Evolutionary conservation across 2,888 invertebrate species (phyloP), one percentile per base, ranked within the genome.

Genomic region (Dynastes maya): DNA sequence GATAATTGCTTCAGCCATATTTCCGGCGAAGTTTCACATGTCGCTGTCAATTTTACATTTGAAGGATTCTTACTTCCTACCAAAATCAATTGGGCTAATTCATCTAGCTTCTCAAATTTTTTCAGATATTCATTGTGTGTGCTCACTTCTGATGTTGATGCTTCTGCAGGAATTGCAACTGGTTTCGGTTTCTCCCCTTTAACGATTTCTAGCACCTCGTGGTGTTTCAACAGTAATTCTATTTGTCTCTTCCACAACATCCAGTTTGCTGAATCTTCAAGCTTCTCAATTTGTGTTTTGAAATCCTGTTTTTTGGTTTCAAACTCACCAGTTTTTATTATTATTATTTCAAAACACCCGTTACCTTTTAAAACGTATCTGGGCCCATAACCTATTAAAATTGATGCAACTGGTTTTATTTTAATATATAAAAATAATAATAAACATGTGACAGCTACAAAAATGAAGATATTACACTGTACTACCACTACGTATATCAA

Each of bases 191-290:
- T 2, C 9, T 16, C 27, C 13, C 71, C 71, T 71, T 49, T 71
- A 27, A 80, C 80, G 11, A 80, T 22, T n/a, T 81, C 80, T 55
- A 71, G 58, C 29, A 80, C 81, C 29, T 82, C 80, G 40, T 82
- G 78, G 63, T 81, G 80, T 55, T 45, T 40, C 49, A 81, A 71
- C 67, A 82, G 40, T 55, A 81, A 75, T 40, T 78, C 77, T 40
- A 79, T 65, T 77, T 82, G 80, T 61, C 81, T 55, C 53, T 67
- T 63, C 80, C 81, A 82, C 29, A 76, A 80, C 1, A 63, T 80
- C 79, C 45, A 45, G 65, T 80, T 82, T 22, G 9, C 27, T 37
- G 64, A 65, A 16, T 79, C 71, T 58, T 80, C 32, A 40, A 79
- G 27, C 53, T 79, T 71, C 29, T 79, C 77, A 45, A 78, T 78